Evolutionary conservation across 2,888 invertebrate genomes (phyloP).

Genomic region (Sceliomorpha sp.): DNA sequence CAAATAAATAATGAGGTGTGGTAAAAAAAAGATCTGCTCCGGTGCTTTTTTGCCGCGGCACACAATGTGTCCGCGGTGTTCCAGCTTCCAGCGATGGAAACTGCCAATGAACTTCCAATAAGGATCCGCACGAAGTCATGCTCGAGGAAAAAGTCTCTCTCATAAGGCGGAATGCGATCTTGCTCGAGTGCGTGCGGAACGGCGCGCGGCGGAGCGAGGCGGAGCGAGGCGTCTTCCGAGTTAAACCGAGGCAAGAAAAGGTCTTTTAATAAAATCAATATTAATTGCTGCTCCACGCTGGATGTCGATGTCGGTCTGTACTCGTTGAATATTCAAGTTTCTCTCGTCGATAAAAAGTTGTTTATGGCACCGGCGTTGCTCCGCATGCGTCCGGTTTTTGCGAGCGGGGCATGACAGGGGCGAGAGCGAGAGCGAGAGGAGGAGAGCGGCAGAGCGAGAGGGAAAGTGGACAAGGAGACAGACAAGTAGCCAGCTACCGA

Average conservation of each 20-base stretch:
- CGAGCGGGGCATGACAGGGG: conserved; percentile 17
- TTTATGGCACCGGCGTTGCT: conserved; percentile 68
- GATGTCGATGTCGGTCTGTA: conserved; percentile 55
- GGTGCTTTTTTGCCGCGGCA: conserved; percentile 31
- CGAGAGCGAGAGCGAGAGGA: conserved; percentile 16
- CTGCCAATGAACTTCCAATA: conserved; percentile 28
- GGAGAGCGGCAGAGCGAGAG: conserved; percentile 5
- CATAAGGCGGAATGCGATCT: conserved; percentile 45
- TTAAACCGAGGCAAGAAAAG: conserved; percentile 67
- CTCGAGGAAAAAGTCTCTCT: conserved; percentile 32
- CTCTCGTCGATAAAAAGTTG: conserved; percentile 70
- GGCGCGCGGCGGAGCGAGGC: too few species aligned
- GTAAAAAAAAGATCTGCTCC: conserved; percentile 28
- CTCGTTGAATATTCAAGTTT: conserved; percentile 76
- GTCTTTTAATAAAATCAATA: conserved; percentile 78
- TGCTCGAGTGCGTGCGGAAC: conserved; percentile 40
- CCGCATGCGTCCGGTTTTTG: conserved; percentile 69
- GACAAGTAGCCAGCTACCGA: too few species aligned
- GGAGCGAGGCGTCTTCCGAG: conserved; percentile 25
- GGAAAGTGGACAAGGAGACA: too few species aligned
- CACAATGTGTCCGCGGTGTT: conserved; percentile 6
- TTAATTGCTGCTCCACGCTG: conserved; percentile 72
- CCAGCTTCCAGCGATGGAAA: conserved; percentile 17
- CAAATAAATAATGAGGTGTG: conserved; percentile 30
- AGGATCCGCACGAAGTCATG: conserved; percentile 37